Conservation (phyloP, 2,113 vertebrate genomes). For the Suricata suricatta region DNA sequence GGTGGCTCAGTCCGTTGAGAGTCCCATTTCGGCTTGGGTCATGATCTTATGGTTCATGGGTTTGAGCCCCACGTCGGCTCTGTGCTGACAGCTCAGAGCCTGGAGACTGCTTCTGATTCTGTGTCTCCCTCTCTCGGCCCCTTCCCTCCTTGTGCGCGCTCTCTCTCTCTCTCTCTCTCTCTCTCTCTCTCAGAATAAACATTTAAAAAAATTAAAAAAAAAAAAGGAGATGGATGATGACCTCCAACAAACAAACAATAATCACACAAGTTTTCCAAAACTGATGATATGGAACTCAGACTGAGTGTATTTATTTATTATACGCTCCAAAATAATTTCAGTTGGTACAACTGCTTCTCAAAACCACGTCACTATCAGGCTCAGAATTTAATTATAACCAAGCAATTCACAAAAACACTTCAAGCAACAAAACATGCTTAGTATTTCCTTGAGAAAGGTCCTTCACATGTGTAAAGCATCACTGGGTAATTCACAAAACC, state of each 20-base stretch:
- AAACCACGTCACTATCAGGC: conserved; percentile 80
- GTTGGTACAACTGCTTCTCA: conserved; percentile 80
- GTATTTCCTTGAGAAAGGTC: conserved; percentile 78
- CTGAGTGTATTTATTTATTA: conserved; percentile 85
- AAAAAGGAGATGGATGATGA: neutral
- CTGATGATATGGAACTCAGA: conserved; percentile 71
- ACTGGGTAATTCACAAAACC: conserved; percentile 54
- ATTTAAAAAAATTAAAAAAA: too few species aligned
- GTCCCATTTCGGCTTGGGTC: too few species aligned
- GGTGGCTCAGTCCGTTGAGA: too few species aligned
- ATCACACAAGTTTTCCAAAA: conserved; percentile 42
- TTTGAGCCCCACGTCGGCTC: too few species aligned
- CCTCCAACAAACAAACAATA: conserved; percentile 17
- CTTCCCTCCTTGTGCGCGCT: too few species aligned
- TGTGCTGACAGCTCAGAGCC: too few species aligned
- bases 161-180: too few species aligned
- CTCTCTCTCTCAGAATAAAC: too few species aligned
- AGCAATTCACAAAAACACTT: conserved; percentile 86
- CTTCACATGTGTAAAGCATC: conserved; percentile 72
- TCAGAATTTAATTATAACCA: conserved; percentile 85
- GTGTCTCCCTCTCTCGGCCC: too few species aligned
- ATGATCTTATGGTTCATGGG: too few species aligned
- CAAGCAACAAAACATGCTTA: conserved; percentile 85
- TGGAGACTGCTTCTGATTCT: too few species aligned
- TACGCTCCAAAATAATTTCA: conserved; percentile 83